phyloP scores from a whole-genome alignment of 2,113 vertebrate genomes.

The Fukomys damarensis region DNA sequence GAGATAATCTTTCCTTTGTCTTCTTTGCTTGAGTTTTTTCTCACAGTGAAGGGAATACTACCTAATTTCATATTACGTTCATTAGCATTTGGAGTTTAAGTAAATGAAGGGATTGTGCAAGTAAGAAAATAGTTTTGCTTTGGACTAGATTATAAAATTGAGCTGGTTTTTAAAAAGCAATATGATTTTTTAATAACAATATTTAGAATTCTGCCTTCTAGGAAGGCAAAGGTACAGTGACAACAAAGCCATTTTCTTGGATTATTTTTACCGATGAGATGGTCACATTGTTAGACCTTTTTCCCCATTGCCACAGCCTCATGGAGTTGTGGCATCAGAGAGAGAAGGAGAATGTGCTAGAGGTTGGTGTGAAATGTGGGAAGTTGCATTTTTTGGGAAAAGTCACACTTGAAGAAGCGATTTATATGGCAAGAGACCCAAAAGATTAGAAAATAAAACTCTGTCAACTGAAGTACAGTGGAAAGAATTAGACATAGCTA shows the following conservation, averaged over 20 bases:
- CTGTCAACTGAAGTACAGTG: not conserved
- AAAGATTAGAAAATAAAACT: conserved; percentile 1
- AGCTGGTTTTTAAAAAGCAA: conserved; percentile 13
- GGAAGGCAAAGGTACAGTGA: not conserved
- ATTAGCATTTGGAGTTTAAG: conserved; percentile 34
- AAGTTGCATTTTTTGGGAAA: not conserved
- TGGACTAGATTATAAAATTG: not conserved
- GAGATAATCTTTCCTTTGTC: conserved; percentile 29
- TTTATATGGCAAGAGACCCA: not conserved
- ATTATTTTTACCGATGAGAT: not conserved
- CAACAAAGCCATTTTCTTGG: not conserved
- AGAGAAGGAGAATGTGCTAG: not conserved
- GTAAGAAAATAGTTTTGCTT: conserved; percentile 48
- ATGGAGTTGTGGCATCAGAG: not conserved
- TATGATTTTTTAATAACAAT: not conserved
- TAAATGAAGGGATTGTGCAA: conserved; percentile 1
- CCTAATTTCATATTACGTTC: conserved; percentile 4
- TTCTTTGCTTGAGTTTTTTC: conserved; percentile 30
- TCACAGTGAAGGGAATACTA: not conserved
- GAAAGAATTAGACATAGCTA: not conserved
- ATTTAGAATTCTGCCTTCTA: conserved; percentile 31
- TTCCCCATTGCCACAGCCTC: not conserved
- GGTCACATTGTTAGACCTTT: not conserved
- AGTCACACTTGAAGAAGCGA: not conserved
- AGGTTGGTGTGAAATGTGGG: not conserved